Evolutionary conservation across 2,797 vertebrate species (phyloP).

Genomic region (Lepilemur septentrionalis): DNA sequence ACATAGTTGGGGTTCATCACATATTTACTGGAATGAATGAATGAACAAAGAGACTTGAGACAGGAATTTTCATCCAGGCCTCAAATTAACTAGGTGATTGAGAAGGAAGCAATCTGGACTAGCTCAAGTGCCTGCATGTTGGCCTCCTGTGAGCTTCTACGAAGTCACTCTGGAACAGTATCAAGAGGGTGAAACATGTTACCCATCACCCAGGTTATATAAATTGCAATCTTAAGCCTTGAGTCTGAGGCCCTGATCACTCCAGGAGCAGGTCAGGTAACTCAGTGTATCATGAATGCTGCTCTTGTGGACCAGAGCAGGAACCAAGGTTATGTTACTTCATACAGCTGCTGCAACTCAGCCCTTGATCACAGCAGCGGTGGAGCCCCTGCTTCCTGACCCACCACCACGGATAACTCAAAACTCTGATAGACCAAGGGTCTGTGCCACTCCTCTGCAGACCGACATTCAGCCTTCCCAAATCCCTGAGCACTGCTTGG

Average conservation of each 20-base stretch:
- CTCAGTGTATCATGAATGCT: not conserved
- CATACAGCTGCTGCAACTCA: not conserved
- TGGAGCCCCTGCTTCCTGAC: not conserved
- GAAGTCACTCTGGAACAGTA: not conserved
- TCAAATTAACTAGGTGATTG: not conserved
- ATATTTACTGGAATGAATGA: not conserved
- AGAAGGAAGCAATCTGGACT: not conserved
- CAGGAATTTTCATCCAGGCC: not conserved
- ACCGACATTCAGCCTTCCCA: too few species aligned
- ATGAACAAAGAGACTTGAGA: not conserved
- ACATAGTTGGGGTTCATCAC: not conserved
- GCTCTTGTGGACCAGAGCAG: not conserved
- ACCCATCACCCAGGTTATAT: too few species aligned
- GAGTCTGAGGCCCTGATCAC: not conserved
- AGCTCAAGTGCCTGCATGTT: not conserved
- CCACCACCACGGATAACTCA: not conserved
- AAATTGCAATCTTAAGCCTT: not conserved
- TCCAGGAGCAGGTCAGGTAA: not conserved
- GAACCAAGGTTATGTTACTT: not conserved
- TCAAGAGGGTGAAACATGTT: not conserved
- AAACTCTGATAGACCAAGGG: not conserved
- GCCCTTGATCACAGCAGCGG: not conserved
- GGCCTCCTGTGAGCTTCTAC: not conserved
- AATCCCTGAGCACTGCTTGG: not conserved
- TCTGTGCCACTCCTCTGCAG: accelerated